These are phyloP conservation scores for Onychostruthus taczanowskii DNA, from an alignment of 2,113 vertebrate genomes.

Conservation along the genomic window DNA sequence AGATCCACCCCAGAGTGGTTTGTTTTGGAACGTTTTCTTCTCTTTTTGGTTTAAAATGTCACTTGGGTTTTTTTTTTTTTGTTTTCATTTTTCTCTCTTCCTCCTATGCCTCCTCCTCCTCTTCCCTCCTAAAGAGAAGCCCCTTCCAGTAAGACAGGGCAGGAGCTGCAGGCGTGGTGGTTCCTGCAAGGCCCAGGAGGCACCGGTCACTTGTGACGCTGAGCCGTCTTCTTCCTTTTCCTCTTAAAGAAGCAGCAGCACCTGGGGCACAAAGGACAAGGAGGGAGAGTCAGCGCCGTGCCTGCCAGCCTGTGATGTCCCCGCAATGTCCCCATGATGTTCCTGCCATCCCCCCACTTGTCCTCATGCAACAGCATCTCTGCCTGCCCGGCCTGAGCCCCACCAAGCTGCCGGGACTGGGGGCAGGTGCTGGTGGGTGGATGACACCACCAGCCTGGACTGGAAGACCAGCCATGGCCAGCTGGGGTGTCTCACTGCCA, in stretches of 20 bases:
- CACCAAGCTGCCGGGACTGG: fast-evolving
- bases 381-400: fast-evolving
- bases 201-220: constrained; percentile 93
- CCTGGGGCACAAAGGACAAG: constrained; percentile 79
- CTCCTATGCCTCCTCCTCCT: constrained; percentile 44
- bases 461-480: background rate
- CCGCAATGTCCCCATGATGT: background rate
- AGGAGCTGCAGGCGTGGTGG: constrained; percentile 70
- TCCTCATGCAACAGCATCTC: background rate
- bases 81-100: background rate
- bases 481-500: background rate
- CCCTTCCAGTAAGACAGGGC: constrained; percentile 76
- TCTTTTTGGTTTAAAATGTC: constrained; percentile 80
- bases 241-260: constrained; percentile 99
- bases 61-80: background rate
- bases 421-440: background rate
- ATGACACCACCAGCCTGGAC: background rate
- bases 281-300: background rate
- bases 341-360: background rate
- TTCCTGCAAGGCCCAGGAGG: constrained; percentile 72
- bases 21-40: constrained; percentile 74
- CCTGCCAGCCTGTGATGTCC: background rate
- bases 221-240: constrained; percentile 98
- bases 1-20: constrained; percentile 68
- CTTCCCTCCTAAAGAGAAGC: constrained; percentile 70